Conservation (phyloP, 2,113 vertebrate species). For the Prionailurus bengalensis region DNA sequence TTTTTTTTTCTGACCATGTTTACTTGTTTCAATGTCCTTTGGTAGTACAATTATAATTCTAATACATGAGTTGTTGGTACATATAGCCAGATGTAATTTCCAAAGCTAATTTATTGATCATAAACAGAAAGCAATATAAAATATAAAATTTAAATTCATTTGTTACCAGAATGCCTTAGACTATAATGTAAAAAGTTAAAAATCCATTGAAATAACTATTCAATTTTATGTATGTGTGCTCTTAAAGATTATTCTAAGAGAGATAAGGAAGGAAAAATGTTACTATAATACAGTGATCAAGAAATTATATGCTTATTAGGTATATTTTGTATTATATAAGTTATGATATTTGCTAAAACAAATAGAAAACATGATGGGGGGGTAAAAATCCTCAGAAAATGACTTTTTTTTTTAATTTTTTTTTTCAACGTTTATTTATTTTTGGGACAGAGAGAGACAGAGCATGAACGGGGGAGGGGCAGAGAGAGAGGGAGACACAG, state of each 20-base stretch:
- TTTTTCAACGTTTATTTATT: too few relatives aligned
- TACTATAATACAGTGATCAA: not conserved
- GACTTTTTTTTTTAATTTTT: not conserved
- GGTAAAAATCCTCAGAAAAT: conserved; percentile 32
- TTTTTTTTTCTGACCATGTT: not conserved
- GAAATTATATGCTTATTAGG: not conserved
- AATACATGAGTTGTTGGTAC: not conserved
- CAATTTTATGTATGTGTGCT: not conserved
- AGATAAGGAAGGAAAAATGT: not conserved
- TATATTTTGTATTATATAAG: not conserved
- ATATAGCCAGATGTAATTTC: not conserved
- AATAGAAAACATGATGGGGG: not conserved
- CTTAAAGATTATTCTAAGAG: not conserved
- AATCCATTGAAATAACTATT: not conserved
- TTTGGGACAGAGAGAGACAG: too few relatives aligned
- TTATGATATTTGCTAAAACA: not conserved
- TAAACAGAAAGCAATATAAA: conserved; percentile 36
- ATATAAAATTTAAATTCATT: conserved; percentile 57
- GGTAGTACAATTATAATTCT: not conserved
- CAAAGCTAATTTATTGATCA: not conserved
- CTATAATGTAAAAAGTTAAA: conserved; percentile 10
- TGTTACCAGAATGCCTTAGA: conserved; percentile 3
- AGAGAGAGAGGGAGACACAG: too few relatives aligned
- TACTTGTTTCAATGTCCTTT: not conserved
- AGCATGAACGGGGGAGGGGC: too few relatives aligned